phyloP scores from a whole-genome alignment of 2,113 vertebrate genomes.

The Albula goreensis region DNA sequence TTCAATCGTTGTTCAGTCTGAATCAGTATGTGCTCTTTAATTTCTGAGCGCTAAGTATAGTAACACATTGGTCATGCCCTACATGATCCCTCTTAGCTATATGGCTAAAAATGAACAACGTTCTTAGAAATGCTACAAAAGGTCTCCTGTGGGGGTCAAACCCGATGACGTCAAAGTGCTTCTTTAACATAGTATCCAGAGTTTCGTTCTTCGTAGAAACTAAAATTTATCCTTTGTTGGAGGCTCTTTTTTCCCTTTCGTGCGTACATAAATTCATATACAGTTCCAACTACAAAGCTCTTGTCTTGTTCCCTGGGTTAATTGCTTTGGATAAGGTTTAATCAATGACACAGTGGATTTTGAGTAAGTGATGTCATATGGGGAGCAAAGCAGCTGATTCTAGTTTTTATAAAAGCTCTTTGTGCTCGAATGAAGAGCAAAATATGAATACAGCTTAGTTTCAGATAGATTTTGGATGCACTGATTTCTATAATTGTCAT shows the following conservation, averaged over 20 bases:
- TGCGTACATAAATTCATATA: background rate
- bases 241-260: slow-evolving; percentile 34
- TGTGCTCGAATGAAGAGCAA: slow-evolving; percentile 9
- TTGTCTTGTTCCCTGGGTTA: slow-evolving; percentile 23
- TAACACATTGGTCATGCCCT: background rate
- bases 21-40: background rate
- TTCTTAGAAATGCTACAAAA: background rate
- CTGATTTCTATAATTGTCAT: background rate
- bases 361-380: slow-evolving; percentile 34
- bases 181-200: background rate
- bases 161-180: slow-evolving; percentile 26
- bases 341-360: slow-evolving; percentile 39
- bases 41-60: background rate
- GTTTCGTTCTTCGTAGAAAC: slow-evolving; percentile 34
- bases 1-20: background rate
- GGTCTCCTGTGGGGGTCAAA: slow-evolving; percentile 22
- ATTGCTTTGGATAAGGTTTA: slow-evolving; percentile 31
- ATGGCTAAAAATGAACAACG: slow-evolving; percentile 7
- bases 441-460: background rate
- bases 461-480: background rate
- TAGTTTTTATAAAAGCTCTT: background rate
- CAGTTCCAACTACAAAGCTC: slow-evolving; percentile 11
- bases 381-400: slow-evolving; percentile 34
- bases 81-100: background rate
- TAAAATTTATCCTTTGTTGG: slow-evolving; percentile 26